Conservation (phyloP, 1,140 invertebrate species). For the Cotesia glomerata region DNA sequence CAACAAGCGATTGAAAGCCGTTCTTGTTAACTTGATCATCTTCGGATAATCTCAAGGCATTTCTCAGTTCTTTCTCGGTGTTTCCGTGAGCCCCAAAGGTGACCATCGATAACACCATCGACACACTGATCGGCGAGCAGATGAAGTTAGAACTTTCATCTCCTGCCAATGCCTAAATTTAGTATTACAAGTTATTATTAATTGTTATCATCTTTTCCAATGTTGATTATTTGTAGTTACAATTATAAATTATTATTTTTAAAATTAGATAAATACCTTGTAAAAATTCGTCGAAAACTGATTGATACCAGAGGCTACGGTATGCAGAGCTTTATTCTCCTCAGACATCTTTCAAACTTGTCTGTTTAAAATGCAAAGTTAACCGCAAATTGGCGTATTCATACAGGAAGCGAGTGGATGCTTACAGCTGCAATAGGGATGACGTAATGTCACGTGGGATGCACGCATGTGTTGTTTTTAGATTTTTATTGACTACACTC, state of each 20-base stretch:
- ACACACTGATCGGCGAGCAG: conserved; percentile 3
- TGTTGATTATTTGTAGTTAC: too few relatives aligned
- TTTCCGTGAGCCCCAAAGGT: conserved; percentile 8
- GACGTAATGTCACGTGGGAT: not conserved
- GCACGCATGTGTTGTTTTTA: not conserved
- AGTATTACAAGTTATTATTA: too few relatives aligned
- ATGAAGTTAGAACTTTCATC: too few relatives aligned
- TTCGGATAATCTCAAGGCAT: not conserved
- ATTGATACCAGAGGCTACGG: not conserved
- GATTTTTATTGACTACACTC: conserved; percentile 27
- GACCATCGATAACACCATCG: conserved; percentile 8
- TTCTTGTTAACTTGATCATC: not conserved
- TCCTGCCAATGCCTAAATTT: too few relatives aligned
- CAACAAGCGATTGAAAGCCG: conserved; percentile 5
- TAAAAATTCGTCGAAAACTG: conserved; percentile 1
- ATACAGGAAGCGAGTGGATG: not conserved
- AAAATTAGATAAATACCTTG: not conserved
- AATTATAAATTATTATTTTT: not conserved
- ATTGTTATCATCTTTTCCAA: too few relatives aligned
- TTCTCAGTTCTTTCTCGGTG: conserved; percentile 9
- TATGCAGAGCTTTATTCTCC: not conserved
- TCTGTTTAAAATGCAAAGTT: too few relatives aligned
- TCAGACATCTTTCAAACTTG: not conserved
- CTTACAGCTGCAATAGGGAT: not conserved
- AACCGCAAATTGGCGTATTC: too few relatives aligned